These are phyloP conservation scores for Charanyca ferruginea DNA, from an alignment of 2,888 invertebrate species.

Conservation along the genomic window DNA sequence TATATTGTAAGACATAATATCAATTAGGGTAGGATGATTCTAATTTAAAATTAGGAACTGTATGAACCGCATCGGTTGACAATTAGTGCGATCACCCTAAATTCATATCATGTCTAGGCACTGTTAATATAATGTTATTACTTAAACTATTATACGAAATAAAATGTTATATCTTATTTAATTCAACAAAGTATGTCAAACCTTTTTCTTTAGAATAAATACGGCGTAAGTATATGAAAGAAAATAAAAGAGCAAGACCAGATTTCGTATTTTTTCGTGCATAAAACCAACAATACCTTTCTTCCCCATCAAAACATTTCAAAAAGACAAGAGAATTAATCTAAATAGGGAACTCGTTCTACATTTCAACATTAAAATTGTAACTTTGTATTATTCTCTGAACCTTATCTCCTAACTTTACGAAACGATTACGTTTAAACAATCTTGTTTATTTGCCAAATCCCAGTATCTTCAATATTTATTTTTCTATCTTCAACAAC, in stretches of 20 bases:
- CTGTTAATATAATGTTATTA: slow-evolving; percentile 54
- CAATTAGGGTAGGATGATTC: slow-evolving; percentile 55
- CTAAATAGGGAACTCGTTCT: background rate
- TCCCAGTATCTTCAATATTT: background rate
- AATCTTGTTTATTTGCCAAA: background rate
- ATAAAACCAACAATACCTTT: background rate
- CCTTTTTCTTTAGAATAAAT: slow-evolving; percentile 13
- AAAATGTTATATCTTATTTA: slow-evolving; percentile 11
- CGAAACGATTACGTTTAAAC: background rate
- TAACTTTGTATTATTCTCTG: too few relatives aligned
- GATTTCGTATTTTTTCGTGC: background rate
- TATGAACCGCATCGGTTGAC: slow-evolving; percentile 31
- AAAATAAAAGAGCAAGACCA: slow-evolving; percentile 34
- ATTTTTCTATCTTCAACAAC: background rate
- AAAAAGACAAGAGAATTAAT: background rate
- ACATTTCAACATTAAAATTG: background rate
- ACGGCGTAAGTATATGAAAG: background rate
- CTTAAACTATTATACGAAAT: slow-evolving; percentile 42
- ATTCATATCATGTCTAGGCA: slow-evolving; percentile 67
- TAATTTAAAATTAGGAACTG: slow-evolving; percentile 58
- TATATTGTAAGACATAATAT: slow-evolving; percentile 62
- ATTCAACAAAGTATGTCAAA: background rate
- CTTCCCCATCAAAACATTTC: background rate
- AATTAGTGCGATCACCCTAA: slow-evolving; percentile 49
- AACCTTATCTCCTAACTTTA: background rate